phyloP scores from a whole-genome alignment of 2,797 vertebrate species.

The Chrysocyon brachyurus region DNA sequence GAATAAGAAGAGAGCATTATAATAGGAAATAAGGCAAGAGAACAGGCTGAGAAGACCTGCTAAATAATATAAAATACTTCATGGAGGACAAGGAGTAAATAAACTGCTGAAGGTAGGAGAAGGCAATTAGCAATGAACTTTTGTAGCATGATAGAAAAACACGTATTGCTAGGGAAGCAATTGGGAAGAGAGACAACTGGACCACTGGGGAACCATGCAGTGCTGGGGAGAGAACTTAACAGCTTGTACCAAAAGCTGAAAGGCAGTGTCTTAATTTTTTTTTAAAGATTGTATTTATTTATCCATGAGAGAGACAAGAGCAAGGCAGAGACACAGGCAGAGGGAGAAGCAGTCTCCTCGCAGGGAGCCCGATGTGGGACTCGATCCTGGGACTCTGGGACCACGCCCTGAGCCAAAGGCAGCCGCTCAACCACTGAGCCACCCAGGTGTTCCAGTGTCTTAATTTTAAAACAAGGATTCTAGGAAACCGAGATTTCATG shows the following conservation, averaged over 20 bases:
- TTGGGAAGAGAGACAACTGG: neutral
- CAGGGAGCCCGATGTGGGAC: too few species aligned
- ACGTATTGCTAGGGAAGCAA: neutral
- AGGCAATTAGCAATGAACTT: neutral
- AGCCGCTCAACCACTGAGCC: too few species aligned
- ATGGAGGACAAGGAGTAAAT: neutral
- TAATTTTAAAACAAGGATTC: neutral
- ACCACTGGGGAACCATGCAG: neutral
- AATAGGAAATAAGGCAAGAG: neutral
- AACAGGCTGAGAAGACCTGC: neutral
- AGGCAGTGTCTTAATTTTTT: neutral
- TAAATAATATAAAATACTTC: neutral
- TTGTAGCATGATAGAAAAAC: neutral
- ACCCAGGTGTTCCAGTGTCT: too few species aligned
- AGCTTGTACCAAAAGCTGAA: neutral
- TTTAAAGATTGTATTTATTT: too few species aligned
- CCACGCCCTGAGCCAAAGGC: too few species aligned
- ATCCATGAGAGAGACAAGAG: too few species aligned
- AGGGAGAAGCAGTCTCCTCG: too few species aligned
- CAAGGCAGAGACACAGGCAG: too few species aligned
- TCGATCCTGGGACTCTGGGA: too few species aligned
- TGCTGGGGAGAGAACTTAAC: neutral
- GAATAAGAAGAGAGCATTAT: neutral
- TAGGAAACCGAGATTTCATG: conserved; percentile 56
- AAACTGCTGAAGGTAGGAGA: conserved; percentile 5